These are phyloP conservation scores for Andricus quercusramuli DNA, from an alignment of 2,888 invertebrate genomes.

Conservation along the genomic window DNA sequence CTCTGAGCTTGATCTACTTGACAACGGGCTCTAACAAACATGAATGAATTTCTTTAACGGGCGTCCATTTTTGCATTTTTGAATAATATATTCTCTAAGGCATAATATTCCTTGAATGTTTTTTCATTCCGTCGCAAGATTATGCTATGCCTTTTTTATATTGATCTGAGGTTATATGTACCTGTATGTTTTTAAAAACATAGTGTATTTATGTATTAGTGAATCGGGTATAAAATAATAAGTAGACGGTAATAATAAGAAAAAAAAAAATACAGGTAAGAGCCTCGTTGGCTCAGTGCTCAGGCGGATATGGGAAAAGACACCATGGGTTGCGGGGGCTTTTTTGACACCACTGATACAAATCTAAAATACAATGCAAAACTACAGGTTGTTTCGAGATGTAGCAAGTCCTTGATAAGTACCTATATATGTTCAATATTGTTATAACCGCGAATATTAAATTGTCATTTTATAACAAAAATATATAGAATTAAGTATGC, in stretches of 20 bases:
- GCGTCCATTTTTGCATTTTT: slow-evolving; percentile 28
- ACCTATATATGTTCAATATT: not conserved
- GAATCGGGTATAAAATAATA: not conserved
- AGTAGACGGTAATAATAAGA: not conserved
- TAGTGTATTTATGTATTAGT: not conserved
- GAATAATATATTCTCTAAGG: not conserved
- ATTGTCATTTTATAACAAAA: not conserved
- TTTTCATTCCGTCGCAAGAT: slow-evolving; percentile 74
- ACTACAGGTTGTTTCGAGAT: no score
- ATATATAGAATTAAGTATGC: not conserved
- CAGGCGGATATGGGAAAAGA: no score
- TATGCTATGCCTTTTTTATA: slow-evolving; percentile 55
- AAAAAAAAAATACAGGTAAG: not conserved
- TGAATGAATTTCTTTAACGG: not conserved
- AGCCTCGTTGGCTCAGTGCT: no score
- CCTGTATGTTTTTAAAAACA: not conserved
- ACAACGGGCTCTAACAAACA: not conserved
- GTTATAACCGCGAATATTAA: not conserved
- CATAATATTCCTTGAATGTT: not conserved
- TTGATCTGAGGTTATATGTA: not conserved
- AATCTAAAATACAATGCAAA: no score
- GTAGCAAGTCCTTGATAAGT: no score
- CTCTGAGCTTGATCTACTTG: not conserved
- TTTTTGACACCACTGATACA: no score
- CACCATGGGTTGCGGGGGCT: no score